Evolutionary conservation across 1,140 invertebrate species (phyloP).

Genomic region (Leptopilina boulardi): DNA sequence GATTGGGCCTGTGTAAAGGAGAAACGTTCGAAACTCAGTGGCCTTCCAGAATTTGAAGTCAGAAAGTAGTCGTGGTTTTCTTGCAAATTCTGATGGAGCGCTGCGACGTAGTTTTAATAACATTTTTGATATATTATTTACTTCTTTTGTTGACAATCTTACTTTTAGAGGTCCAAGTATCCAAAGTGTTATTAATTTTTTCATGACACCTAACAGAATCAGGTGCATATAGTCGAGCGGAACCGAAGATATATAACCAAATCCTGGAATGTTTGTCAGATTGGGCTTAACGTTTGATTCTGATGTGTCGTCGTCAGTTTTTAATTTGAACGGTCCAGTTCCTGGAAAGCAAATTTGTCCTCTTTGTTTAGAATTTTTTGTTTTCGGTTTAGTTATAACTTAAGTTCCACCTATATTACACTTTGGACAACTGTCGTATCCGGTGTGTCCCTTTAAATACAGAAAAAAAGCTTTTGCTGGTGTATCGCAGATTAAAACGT

Average conservation of each 20-base stretch:
- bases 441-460: conserved; percentile 44
- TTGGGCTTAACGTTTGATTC: conserved; percentile 36
- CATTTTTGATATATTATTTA: neutral
- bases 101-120: neutral
- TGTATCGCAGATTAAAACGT: conserved; percentile 50
- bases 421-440: conserved; percentile 53
- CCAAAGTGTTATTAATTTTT: neutral
- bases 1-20: conserved; percentile 53
- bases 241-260: conserved; percentile 22
- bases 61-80: conserved; percentile 59
- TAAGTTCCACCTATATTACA: conserved; percentile 46
- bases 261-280: conserved; percentile 41
- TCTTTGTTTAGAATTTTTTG: conserved; percentile 42
- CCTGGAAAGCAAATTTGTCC: no score
- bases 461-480: conserved; percentile 53
- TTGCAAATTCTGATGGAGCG: conserved; percentile 56
- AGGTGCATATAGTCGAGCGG: conserved; percentile 36
- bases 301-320: no score
- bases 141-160: neutral
- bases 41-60: conserved; percentile 70
- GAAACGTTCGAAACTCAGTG: conserved; percentile 68
- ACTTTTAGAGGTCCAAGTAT: neutral
- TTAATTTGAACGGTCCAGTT: no score
- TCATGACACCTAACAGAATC: neutral
- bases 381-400: conserved; percentile 35